These are phyloP conservation scores for Antedon mediterranea DNA, from an alignment of 53 echinoderm and acorn worm species.

Conservation along the genomic window DNA sequence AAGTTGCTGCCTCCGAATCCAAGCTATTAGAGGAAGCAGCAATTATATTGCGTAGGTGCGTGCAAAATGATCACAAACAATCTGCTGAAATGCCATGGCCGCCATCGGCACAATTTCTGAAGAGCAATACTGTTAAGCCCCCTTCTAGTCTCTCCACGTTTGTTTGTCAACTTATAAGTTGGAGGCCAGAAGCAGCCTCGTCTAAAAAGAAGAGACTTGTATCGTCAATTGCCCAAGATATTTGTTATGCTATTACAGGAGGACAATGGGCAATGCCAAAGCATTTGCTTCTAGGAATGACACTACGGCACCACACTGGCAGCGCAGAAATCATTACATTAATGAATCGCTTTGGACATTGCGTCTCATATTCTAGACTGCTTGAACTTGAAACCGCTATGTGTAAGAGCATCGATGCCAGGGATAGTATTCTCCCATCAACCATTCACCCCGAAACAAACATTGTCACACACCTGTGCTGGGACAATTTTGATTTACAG, in stretches of 20 bases:
- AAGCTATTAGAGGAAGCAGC: no score
- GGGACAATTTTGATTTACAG: conserved; percentile 39
- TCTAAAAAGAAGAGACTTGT: conserved; percentile 21
- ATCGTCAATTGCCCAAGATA: conserved; percentile 25
- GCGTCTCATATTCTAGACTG: conserved; percentile 30
- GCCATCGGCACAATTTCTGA: no score
- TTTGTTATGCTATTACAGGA: conserved; percentile 20
- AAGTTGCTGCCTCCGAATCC: no score
- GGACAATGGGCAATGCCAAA: conserved; percentile 31
- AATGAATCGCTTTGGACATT: conserved; percentile 31
- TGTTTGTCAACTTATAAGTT: conserved; percentile 23
- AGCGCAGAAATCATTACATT: conserved; percentile 27
- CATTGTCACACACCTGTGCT: conserved; percentile 32
- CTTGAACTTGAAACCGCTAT: conserved; percentile 32
- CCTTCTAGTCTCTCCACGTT: conserved; percentile 21
- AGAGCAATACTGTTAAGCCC: no score
- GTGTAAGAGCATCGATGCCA: conserved; percentile 1
- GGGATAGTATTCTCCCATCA: conserved; percentile 18
- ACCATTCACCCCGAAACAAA: conserved; percentile 21
- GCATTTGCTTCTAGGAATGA: conserved; percentile 30
- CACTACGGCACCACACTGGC: conserved; percentile 31
- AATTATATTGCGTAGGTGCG: no score
- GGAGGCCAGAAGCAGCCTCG: conserved; percentile 17
- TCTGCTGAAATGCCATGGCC: no score
- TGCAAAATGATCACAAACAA: no score